Base-by-base conservation (phyloP, 2,888 invertebrate species). In the Eubasilissa splendida region DNA sequence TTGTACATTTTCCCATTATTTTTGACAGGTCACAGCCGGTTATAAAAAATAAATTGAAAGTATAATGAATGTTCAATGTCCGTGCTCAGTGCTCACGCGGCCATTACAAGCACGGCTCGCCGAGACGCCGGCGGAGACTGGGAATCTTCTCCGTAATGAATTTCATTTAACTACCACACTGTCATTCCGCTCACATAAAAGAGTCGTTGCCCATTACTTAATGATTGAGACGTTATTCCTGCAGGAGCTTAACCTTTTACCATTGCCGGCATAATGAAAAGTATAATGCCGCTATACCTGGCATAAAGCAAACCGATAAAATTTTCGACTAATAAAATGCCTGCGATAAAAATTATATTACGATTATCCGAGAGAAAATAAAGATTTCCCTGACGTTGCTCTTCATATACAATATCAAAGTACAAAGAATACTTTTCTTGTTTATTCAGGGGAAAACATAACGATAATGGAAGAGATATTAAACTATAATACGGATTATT, bases 151-250 rank as follows among this genome's bases (percentile, higher is more conserved):
- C 54, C 42, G 71, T 71, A 80, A 80, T 75, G 75, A 68, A 66
- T 76, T 68, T 76, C 80, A 60, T 82, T 80, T 82, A 77, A 82
- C 78, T 80, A 56, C 80, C 77, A 68, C 82, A 73, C 73, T 80
- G 70, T 82, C 82, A 74, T 80, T 76, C 70, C 65, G 53, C 10
- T 58, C 70, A 56, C 78, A 73, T 82, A 82, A 82, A 82, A 80
- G 56, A 56, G 60, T 68, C 68, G 76, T 75, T 77, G 65, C 70
- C 77, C 80, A 80, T 82, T 80, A 80, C 73, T 77, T 77, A 78
- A 80, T 82, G 82, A 82, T 82, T 80, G 82, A 82, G 82, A 77
- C 82, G 76, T 82, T 76, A 80, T 77, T 82, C 75, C 79, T 56
- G 22, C 22, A 52, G 31, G 65, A 14, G 60, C 14, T 70, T 70